A percentile compares a stretch with the other conserved stretches of the same genome.
Conservation (phyloP, 2,888 invertebrate species). For the Meiosimyza decipiens region DNA sequence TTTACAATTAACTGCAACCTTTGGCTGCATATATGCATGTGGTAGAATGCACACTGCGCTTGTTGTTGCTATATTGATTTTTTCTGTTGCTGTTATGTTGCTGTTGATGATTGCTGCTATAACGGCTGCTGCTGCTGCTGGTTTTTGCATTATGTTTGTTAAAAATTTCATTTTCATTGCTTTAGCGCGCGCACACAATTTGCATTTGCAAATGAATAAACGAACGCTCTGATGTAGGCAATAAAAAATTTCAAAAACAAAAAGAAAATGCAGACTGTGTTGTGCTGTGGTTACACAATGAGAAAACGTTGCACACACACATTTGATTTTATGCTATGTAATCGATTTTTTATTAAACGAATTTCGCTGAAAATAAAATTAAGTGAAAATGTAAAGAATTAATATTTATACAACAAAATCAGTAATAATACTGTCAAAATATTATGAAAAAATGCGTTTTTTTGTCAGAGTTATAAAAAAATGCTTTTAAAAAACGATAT, state of each 20-base stretch:
- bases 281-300: no score
- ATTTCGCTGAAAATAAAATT: background rate
- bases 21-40: background rate
- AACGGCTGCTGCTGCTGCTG: conserved; percentile 24
- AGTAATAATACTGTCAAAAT: background rate
- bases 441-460: background rate
- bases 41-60: background rate
- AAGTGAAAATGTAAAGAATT: background rate
- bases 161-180: conserved; percentile 37
- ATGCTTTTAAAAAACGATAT: background rate
- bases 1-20: background rate
- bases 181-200: conserved; percentile 16
- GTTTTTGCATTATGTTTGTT: conserved; percentile 30
- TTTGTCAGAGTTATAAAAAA: background rate
- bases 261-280: background rate
- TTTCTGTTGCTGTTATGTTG: background rate
- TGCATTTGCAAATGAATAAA: no score
- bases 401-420: background rate
- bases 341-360: background rate
- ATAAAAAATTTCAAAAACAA: conserved; percentile 12
- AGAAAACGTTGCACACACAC: no score
- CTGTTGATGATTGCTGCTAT: conserved; percentile 1
- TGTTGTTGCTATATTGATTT: conserved; percentile 1
- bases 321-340: background rate
- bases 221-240: conserved; percentile 21